Evolutionary conservation across 2,797 vertebrate genomes (phyloP).

Genomic region (Ispidina lecontei): DNA sequence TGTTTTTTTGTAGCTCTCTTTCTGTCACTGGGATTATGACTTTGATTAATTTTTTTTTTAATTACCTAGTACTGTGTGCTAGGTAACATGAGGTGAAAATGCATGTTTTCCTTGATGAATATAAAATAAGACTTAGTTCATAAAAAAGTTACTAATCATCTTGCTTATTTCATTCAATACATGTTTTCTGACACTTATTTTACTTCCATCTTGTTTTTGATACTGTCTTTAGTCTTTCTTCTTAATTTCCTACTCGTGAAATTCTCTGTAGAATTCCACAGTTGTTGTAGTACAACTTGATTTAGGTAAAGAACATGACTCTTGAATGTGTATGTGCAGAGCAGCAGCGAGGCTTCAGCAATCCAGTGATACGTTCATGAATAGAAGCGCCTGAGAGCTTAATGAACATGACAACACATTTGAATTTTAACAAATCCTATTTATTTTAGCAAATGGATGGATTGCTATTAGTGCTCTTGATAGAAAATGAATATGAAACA

Average conservation of each 20-base stretch:
- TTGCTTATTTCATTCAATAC: background rate
- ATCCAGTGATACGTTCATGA: background rate
- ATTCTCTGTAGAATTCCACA: background rate
- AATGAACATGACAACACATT: background rate
- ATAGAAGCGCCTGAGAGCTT: background rate
- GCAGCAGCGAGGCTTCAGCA: background rate
- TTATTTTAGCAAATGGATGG: background rate
- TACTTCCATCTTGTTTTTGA: background rate
- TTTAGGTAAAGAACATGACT: background rate
- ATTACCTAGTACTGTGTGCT: background rate
- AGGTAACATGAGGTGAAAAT: background rate
- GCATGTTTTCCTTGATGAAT: background rate
- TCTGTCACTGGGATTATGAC: background rate
- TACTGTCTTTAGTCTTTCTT: background rate
- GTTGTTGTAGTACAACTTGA: background rate
- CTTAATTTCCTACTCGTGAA: background rate
- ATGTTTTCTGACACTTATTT: background rate
- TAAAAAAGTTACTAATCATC: background rate
- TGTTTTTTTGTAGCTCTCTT: background rate
- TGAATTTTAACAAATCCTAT: background rate
- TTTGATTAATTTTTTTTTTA: background rate
- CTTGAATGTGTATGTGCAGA: background rate
- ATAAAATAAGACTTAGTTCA: background rate
- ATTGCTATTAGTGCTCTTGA: background rate
- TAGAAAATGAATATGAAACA: background rate